These are phyloP conservation scores for Cairina moschata DNA, from an alignment of 2,113 vertebrate genomes.

Conservation along the genomic window DNA sequence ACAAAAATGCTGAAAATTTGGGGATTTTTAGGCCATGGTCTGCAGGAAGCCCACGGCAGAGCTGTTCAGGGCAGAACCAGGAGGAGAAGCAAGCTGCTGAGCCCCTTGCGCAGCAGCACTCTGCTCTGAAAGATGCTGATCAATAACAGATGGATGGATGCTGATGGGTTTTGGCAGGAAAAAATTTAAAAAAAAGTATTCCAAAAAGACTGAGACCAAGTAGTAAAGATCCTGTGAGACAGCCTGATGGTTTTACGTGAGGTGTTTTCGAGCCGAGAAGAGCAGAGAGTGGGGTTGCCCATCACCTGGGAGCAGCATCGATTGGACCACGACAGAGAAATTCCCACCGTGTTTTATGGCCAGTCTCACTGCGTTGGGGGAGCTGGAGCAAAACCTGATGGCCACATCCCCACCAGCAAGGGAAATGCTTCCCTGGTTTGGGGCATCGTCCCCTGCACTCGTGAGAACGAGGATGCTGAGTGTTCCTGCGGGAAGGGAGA, in stretches of 20 bases:
- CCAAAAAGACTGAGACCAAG: not conserved
- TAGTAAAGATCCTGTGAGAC: not conserved
- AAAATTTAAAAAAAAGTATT: not conserved
- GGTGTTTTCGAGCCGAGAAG: not conserved
- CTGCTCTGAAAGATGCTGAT: not conserved
- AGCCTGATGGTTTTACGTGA: not conserved
- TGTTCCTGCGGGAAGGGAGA: not conserved
- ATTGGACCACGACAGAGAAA: not conserved
- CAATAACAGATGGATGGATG: too few species aligned
- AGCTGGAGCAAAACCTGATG: not conserved
- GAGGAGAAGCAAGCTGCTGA: not conserved
- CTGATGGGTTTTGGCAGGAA: not conserved
- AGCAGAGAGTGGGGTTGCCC: rapidly evolving
- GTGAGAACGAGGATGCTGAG: not conserved
- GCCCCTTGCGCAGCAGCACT: rapidly evolving
- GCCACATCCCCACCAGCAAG: not conserved
- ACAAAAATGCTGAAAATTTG: too few species aligned
- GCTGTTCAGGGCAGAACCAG: not conserved
- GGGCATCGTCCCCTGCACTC: not conserved
- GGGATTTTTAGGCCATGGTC: too few species aligned
- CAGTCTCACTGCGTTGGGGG: not conserved
- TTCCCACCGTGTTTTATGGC: not conserved
- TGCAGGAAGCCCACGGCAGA: too few species aligned
- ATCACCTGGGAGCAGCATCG: not conserved
- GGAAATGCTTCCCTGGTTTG: not conserved